A percentile compares a stretch with the other conserved stretches of the same genome.
Conservation (phyloP, 2,113 vertebrate species). For the Hydrochoerus hydrochaeris region DNA sequence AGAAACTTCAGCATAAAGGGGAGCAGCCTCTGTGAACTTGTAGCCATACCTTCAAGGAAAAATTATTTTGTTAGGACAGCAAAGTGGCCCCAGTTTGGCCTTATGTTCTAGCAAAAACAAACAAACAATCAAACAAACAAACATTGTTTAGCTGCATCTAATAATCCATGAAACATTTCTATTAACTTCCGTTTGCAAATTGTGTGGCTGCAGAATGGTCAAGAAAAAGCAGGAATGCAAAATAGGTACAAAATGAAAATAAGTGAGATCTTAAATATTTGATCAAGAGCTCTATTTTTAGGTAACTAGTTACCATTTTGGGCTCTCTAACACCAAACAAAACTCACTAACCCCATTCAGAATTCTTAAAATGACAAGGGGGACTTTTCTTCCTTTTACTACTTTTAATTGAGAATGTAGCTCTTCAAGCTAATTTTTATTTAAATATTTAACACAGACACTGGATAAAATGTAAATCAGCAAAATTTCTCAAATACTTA, state of each 20-base stretch:
- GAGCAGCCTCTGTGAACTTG: not conserved
- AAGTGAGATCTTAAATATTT: conserved; percentile 75
- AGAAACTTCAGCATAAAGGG: not conserved
- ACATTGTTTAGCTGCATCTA: conserved; percentile 65
- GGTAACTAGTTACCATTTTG: conserved; percentile 56
- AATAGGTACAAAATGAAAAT: conserved; percentile 72
- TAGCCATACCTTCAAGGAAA: conserved; percentile 32
- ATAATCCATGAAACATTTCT: conserved; percentile 80
- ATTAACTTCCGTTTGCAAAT: conserved; percentile 64
- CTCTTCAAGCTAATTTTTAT: conserved; percentile 58
- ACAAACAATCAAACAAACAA: not conserved
- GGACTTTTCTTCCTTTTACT: conserved; percentile 36
- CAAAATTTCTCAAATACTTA: conserved; percentile 40
- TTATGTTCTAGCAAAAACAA: conserved; percentile 65
- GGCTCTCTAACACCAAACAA: not conserved
- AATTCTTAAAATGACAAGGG: conserved; percentile 71
- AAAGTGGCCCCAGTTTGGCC: conserved; percentile 67
- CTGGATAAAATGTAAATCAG: conserved; percentile 58
- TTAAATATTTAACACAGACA: conserved; percentile 75
- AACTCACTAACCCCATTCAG: conserved; percentile 46
- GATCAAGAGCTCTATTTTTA: conserved; percentile 70
- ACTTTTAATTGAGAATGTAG: conserved; percentile 54
- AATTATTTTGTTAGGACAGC: conserved; percentile 55
- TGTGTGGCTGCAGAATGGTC: not conserved
- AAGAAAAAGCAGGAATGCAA: conserved; percentile 44